phyloP scores from a whole-genome alignment of 2,888 invertebrate species.

The Allygus modestus region DNA sequence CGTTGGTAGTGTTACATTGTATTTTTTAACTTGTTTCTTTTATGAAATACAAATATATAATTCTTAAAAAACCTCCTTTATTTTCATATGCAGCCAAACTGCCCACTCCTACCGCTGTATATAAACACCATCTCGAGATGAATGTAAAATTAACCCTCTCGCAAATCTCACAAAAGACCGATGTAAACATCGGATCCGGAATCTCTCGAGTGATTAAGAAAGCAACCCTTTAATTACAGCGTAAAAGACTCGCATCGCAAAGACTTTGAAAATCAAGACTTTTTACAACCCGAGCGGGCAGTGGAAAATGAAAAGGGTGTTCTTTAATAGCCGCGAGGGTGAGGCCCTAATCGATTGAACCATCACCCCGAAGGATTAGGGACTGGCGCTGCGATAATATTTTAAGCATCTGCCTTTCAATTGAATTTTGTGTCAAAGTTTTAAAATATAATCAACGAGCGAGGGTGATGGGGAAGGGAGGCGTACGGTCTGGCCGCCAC shows the following conservation, averaged over 20 bases:
- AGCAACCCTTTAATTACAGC: constrained; percentile 48
- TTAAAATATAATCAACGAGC: constrained; percentile 64
- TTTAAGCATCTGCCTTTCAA: constrained; percentile 65
- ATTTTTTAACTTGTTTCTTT: too few relatives aligned
- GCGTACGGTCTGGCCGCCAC: constrained; percentile 48
- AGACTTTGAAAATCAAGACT: constrained; percentile 55
- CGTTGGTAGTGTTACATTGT: too few relatives aligned
- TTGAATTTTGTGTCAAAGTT: constrained; percentile 65
- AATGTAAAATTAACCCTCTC: background rate
- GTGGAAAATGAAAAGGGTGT: constrained; percentile 26
- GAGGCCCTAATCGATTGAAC: constrained; percentile 49
- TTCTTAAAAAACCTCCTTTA: too few relatives aligned
- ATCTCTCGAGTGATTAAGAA: constrained; percentile 29
- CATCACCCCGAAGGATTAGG: constrained; percentile 47
- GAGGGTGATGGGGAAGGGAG: constrained; percentile 15
- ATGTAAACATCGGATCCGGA: constrained; percentile 28
- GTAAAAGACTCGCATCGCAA: constrained; percentile 14
- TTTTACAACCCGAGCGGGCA: constrained; percentile 24
- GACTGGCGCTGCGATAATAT: constrained; percentile 62
- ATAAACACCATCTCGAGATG: too few relatives aligned
- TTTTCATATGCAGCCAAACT: too few relatives aligned
- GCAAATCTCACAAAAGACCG: background rate
- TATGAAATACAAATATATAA: too few relatives aligned
- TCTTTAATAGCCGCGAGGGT: constrained; percentile 14
- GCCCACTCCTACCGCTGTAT: too few relatives aligned